Evolutionary conservation across 2,888 invertebrate genomes (phyloP), one percentile per base, ranked within the genome.

Genomic region (Platycnemis pennipes): DNA sequence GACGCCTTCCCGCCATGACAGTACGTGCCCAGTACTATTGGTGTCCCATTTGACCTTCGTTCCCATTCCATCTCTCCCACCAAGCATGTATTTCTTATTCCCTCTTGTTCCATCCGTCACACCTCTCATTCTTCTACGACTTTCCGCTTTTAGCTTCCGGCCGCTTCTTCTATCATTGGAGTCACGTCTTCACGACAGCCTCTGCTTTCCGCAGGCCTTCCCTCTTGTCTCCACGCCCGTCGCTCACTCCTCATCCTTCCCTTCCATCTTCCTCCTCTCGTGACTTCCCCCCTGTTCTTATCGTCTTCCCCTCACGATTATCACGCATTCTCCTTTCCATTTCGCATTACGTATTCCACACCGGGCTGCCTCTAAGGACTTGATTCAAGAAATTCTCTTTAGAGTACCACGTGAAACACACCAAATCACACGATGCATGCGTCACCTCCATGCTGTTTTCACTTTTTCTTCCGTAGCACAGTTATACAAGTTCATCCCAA

Each of bases 101-200:
- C 69, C 91, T n/a, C 44, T n/a, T 53, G 53, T 53, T 63, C 31
- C 16, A 42, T 91, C 63, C 63, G 26, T 63, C 91, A 26, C 45
- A 42, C 91, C 44, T 45, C n/a, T 42, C 56, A 37, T 44, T 26
- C 63, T 44, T 69, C 91, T 91, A 26, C 37, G n/a, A n/a, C 91
- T 63, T 63, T 42, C 42, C 69, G 26, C 69, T 16, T 26, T 22
- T 26, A 69, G 91, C 49, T 91, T 91, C 91, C 91, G 91, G 91
- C 91, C 91, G 19, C 44, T 42, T 44, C 44, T 91, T 91, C 91
- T 63, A n/a, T 31, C 69, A 91, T 91, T 91, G 69, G n/a, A 91
- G 91, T 91, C 91, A 91, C 91, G 91, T 91, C 91, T 91, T 63
- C 11, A 37, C 42, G 19, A n/a, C 91, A 44, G 42, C 26, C 91